phyloP scores from a whole-genome alignment of 2,797 vertebrate genomes.

The Percopsis omiscomaycus region DNA sequence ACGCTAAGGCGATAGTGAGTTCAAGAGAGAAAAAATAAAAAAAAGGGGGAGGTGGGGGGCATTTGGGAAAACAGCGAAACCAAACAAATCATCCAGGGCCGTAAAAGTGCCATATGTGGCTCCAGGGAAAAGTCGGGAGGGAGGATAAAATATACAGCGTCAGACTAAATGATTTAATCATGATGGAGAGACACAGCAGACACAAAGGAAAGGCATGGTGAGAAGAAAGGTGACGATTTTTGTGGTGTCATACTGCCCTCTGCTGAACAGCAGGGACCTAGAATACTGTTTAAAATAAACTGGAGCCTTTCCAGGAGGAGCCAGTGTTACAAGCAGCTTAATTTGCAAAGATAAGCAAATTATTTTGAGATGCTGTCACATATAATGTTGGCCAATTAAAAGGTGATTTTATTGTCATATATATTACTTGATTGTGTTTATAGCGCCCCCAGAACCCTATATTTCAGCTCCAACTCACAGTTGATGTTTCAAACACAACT shows the following conservation, averaged over 20 bases:
- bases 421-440: too few species aligned
- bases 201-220: background rate
- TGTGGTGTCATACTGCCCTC: conserved; percentile 62
- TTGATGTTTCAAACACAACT: too few species aligned
- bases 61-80: conserved; percentile 54
- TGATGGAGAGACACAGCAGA: conserved; percentile 13
- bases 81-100: conserved; percentile 60
- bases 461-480: too few species aligned
- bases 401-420: too few species aligned
- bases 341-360: too few species aligned
- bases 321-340: too few species aligned
- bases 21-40: conserved; percentile 22
- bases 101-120: conserved; percentile 59
- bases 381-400: too few species aligned
- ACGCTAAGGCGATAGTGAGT: conserved; percentile 6
- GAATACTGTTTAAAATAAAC: background rate
- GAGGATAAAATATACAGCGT: conserved; percentile 32
- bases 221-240: background rate
- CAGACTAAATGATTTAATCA: conserved; percentile 43
- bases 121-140: conserved; percentile 29
- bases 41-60: conserved; percentile 5
- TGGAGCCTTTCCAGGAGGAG: background rate
- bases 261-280: conserved; percentile 46
- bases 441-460: too few species aligned
- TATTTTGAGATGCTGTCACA: too few species aligned